Base-by-base conservation (phyloP, 2,797 vertebrate species). In the Paguma larvata region DNA sequence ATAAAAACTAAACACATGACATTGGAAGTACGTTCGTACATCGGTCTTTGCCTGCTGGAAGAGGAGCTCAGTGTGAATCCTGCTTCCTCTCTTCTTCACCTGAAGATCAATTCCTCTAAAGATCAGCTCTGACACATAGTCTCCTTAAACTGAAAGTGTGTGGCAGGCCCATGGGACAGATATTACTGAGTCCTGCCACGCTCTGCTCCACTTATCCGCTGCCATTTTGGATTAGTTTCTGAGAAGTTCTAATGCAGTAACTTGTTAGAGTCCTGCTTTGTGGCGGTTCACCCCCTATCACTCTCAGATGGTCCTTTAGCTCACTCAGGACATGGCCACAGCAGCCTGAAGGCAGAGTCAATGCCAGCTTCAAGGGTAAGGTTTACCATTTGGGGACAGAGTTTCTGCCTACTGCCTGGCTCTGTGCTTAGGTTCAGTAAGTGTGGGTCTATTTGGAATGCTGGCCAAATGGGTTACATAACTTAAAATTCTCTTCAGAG, bases 1-100 rank as follows among this genome's bases (percentile, higher is more conserved):
- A 98, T 87, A 98, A 98, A 98, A 98, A 98, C 97, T 93, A 96
- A 98, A 98, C 97, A 98, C 67, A 16, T 85, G 94, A 98, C 96
- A 85, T 56, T 68, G 25, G 72, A 93, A 82, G 96, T 87, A 95
- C 6, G 62, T 86, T 97, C 77, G 10, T 93, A 97, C 85, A 56
- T 94, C 93, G 95, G 95, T 96, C 97, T 91, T 93, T 83, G 96
- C 96, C 94, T 96, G 94, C 87, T 87, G 91, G 92, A 95, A 96
- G 97, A 90, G 91, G 78, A 84, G 79, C 73, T 91, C 62, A n/a
- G 34, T 79, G 92, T 75, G 53, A 80, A 46, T 53, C 34, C 86
- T 89, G 75, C 62, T 92, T 89, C 86, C 77, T 90, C 89, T 95
- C 63, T 63, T 92, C 91, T 92, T 90, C 51, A 83, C 92, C 84